phyloP scores from a whole-genome alignment of 1,140 invertebrate genomes.

The Aphidius ervi region DNA sequence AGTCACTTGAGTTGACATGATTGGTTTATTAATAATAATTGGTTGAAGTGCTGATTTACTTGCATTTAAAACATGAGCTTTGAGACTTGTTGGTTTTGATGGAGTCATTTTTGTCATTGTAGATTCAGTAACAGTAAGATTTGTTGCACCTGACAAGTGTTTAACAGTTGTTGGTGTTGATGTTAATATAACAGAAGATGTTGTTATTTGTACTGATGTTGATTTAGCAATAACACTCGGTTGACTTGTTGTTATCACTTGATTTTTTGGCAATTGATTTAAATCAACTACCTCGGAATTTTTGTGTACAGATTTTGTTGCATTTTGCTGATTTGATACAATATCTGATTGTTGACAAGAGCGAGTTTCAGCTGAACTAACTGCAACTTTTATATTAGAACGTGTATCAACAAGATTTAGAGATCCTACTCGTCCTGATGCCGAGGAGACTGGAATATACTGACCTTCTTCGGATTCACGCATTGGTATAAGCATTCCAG shows the following conservation, averaged over 20 bases:
- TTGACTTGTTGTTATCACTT: slow-evolving; percentile 23
- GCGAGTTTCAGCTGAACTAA: slow-evolving; percentile 15
- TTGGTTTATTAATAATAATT: slow-evolving; percentile 36
- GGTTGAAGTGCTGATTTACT: slow-evolving; percentile 34
- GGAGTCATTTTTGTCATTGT: slow-evolving; percentile 18
- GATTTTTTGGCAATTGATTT: slow-evolving; percentile 22
- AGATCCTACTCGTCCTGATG: slow-evolving; percentile 29
- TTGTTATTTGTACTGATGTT: slow-evolving; percentile 22
- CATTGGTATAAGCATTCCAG: slow-evolving; percentile 69
- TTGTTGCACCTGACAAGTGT: slow-evolving; percentile 14
- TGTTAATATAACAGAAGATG: slow-evolving; percentile 26
- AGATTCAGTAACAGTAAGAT: slow-evolving; percentile 5
- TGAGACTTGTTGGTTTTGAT: slow-evolving; percentile 52
- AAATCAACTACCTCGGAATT: not conserved
- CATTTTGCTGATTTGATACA: not conserved
- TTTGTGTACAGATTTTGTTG: slow-evolving; percentile 4
- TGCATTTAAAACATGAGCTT: slow-evolving; percentile 56
- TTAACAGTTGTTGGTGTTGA: slow-evolving; percentile 14
- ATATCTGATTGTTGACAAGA: too few species aligned
- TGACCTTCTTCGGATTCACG: slow-evolving; percentile 69
- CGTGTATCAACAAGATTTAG: slow-evolving; percentile 26
- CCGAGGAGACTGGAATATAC: slow-evolving; percentile 60
- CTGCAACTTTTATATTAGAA: not conserved
- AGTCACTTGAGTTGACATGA: slow-evolving; percentile 30
- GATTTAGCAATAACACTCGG: slow-evolving; percentile 41